Conservation (phyloP, 2,888 invertebrate species). For the Rhagium mordax region DNA sequence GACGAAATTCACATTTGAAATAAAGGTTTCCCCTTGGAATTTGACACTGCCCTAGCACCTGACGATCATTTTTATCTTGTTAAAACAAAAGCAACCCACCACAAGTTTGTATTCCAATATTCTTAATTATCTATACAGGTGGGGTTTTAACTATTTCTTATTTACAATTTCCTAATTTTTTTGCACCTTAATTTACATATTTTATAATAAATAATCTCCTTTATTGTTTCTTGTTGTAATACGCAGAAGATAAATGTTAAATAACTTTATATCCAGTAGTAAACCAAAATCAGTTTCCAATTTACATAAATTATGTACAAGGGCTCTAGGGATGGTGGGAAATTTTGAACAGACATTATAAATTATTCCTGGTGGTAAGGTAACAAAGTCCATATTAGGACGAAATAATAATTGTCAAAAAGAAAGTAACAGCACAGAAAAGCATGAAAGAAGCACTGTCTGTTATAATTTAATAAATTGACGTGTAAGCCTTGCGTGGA, state of each 20-base stretch:
- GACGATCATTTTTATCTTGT: no score
- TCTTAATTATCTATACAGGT: no score
- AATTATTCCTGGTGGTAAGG: not conserved
- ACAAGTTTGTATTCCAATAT: no score
- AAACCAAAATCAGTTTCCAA: not conserved
- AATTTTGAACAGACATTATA: not conserved
- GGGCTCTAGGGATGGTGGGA: not conserved
- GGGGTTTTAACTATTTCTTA: no score
- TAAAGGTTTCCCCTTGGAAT: no score
- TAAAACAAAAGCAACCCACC: no score
- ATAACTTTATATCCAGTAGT: not conserved
- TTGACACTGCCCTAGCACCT: no score
- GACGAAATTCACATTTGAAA: no score
- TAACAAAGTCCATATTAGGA: not conserved
- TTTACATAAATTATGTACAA: not conserved
- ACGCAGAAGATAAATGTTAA: not conserved
- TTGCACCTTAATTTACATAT: no score
- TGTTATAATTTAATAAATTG: conserved; percentile 11
- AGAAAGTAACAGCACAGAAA: not conserved
- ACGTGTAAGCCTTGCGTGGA: not conserved
- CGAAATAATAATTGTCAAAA: not conserved
- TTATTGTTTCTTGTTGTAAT: not conserved
- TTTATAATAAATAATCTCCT: no score
- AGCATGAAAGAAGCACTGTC: not conserved
- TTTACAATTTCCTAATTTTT: no score